A percentile compares a stretch with the other conserved stretches of the same genome.
phyloP scores from a whole-genome alignment of 2,797 vertebrate species.

The Argya squamiceps region DNA sequence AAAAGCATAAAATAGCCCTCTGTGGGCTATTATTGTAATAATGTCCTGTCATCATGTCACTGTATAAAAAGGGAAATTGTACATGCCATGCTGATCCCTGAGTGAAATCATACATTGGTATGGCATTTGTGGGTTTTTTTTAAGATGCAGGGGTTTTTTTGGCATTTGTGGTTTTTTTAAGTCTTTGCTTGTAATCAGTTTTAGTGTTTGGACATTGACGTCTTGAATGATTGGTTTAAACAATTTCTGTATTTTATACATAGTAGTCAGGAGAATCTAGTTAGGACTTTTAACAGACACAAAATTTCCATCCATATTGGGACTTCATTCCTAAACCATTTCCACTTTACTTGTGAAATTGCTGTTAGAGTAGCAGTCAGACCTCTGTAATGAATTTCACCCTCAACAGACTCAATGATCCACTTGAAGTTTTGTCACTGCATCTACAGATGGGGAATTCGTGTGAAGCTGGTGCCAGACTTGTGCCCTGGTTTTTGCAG shows the following conservation, averaged over 20 bases:
- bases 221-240: not conserved
- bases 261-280: not conserved
- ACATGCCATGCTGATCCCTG: fast-evolving
- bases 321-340: not conserved
- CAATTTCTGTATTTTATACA: not conserved
- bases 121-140: not conserved
- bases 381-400: not conserved
- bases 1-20: not conserved
- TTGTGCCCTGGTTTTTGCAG: not conserved
- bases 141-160: not conserved
- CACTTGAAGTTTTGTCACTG: not conserved
- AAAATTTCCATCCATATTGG: not conserved
- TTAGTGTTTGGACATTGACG: not conserved
- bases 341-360: not conserved
- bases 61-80: not conserved
- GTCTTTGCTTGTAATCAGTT: not conserved
- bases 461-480: not conserved
- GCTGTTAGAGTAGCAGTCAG: not conserved
- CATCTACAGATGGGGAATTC: not conserved
- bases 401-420: not conserved
- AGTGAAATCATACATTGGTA: not conserved
- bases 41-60: not conserved
- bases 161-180: not conserved
- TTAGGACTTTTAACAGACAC: not conserved
- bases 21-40: not conserved